Evolutionary conservation across 2,888 invertebrate genomes (phyloP), one percentile per base, ranked within the genome.

Genomic region (Tanypteryx hageni): DNA sequence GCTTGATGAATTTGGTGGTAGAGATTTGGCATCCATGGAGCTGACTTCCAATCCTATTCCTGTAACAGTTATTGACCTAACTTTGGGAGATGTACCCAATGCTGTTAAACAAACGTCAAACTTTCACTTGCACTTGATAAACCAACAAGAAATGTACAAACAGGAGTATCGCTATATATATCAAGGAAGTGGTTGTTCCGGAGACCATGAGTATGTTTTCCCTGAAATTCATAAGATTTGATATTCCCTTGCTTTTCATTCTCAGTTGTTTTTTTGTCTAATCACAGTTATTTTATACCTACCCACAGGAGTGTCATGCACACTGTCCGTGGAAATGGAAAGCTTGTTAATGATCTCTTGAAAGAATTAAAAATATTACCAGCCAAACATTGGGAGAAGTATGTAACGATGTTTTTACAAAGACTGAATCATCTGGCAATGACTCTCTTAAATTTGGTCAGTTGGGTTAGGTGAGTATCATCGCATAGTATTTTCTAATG

Each of bases 51-150:
- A 93, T 92, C 93, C 93, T 18, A 93, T 93, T 82, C 93, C 93
- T 22, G 93, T 93, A 44, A 93, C 93, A 27, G 92, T 93, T n/a
- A 92, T 93, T 82, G 93, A 93, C 92, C 92, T 93, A 44, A 93
- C 92, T 9, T 76, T 92, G 16, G 93, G 92, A 57, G 91, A 59
- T 68, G 83, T 92, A n/a, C 18, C 64, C 18, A 86, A 89, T 82
- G 93, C 93, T 56, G 93, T 93, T 11, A 93, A 93, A n/a, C 93
- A 93, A 68, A 92, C 93, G 18, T 92, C 92, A 0, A 61, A 89
- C 27, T 68, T 89, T 64, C 64, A 89, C 64, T 64, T 64, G 13
- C 64, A 68, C 56, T 31, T 44, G n/a, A 44, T 89, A 5, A 68
- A 10, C 44, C 44, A 68, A 18, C 89, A 89, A 44, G 89, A 89